These are phyloP conservation scores for Epinephelus awoara DNA, from an alignment of 2,797 vertebrate species.

Conservation along the genomic window DNA sequence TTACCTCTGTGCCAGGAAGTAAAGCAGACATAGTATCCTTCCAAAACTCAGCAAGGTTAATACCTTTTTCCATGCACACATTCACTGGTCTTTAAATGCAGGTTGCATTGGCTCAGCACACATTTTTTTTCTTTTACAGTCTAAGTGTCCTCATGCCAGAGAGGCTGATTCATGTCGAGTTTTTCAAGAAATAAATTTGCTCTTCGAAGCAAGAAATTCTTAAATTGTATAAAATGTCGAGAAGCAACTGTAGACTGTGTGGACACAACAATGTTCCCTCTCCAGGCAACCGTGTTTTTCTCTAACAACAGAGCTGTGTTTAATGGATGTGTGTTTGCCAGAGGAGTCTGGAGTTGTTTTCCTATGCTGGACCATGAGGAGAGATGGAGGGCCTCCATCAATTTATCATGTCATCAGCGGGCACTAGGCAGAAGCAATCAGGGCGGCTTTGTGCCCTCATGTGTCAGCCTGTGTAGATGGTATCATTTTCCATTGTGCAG, in stretches of 20 bases:
- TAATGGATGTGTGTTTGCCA: slow-evolving; percentile 74
- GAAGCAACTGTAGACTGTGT: slow-evolving; percentile 50
- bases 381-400: slow-evolving; percentile 61
- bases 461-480: slow-evolving; percentile 40
- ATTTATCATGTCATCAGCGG: slow-evolving; percentile 64
- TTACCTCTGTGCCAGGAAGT: slow-evolving; percentile 45
- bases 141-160: slow-evolving; percentile 29
- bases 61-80: slow-evolving; percentile 41
- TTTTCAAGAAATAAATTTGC: slow-evolving; percentile 22
- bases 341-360: slow-evolving; percentile 66
- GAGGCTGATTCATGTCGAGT: slow-evolving; percentile 41
- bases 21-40: slow-evolving; percentile 40
- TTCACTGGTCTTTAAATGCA: slow-evolving; percentile 43
- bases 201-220: slow-evolving; percentile 30
- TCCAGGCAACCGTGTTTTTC: slow-evolving; percentile 77
- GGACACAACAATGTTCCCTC: slow-evolving; percentile 73
- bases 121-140: slow-evolving; percentile 7
- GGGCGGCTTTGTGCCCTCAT: slow-evolving; percentile 38
- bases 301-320: slow-evolving; percentile 56
- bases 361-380: slow-evolving; percentile 45
- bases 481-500: slow-evolving; percentile 38
- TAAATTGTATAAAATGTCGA: slow-evolving; percentile 48
- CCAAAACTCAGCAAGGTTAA: slow-evolving; percentile 33
- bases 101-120: slow-evolving; percentile 27
- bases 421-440: slow-evolving; percentile 44